Percentiles rank a stretch among this genome's conserved stretches.
Evolutionary conservation across 2,797 vertebrate genomes (phyloP).

Genomic region (Megalops cyprinoides): DNA sequence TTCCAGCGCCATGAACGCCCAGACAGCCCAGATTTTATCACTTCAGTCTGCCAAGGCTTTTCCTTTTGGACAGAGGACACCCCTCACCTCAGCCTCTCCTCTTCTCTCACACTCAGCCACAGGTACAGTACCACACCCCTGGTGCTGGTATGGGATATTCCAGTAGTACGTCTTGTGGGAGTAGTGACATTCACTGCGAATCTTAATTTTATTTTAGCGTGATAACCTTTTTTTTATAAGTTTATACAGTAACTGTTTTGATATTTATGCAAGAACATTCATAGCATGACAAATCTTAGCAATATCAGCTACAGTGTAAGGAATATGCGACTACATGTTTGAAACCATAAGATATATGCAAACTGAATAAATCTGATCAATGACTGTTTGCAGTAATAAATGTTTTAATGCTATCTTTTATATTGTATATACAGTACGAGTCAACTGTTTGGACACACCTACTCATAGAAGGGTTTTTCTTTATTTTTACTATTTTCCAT

Average conservation of each 20-base stretch:
- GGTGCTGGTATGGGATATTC: neutral
- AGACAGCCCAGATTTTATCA: constrained; percentile 36
- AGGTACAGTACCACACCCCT: constrained; percentile 22
- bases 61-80: constrained; percentile 27
- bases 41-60: constrained; percentile 28
- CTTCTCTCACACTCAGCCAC: constrained; percentile 53
- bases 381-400: too few species aligned
- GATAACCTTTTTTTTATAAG: neutral
- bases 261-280: too few species aligned
- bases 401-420: too few species aligned
- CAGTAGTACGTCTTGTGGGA: neutral
- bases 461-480: too few species aligned
- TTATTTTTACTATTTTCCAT: too few species aligned
- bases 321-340: too few species aligned
- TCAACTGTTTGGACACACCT: too few species aligned
- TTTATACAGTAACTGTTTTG: neutral
- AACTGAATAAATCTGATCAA: too few species aligned
- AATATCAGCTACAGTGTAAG: too few species aligned
- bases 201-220: neutral
- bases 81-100: neutral
- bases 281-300: too few species aligned
- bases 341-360: too few species aligned
- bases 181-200: neutral
- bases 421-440: too few species aligned
- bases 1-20: constrained; percentile 69